A percentile compares a stretch with the other conserved stretches of the same genome.
phyloP scores from a whole-genome alignment of 1,140 invertebrate species.

The Bombus polaris region DNA sequence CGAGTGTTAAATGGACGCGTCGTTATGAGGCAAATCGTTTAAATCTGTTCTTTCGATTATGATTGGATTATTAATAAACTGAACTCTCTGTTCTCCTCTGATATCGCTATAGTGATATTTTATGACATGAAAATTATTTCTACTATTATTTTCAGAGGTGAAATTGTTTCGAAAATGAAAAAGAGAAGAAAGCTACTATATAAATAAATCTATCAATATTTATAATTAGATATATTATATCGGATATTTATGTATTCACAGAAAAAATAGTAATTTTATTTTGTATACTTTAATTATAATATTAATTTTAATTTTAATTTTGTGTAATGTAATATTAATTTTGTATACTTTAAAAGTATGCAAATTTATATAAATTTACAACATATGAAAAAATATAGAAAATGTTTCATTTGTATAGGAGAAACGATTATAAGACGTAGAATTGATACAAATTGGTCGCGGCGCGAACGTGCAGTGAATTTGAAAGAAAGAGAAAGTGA shows the following conservation, averaged over 20 bases:
- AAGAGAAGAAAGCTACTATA: neutral
- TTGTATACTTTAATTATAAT: too few species aligned
- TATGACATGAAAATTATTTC: neutral
- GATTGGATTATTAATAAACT: neutral
- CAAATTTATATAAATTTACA: too few species aligned
- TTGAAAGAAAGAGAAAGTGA: conserved; percentile 46
- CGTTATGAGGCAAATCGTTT: neutral
- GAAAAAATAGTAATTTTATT: too few species aligned
- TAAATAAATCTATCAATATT: neutral
- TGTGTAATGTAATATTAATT: too few species aligned
- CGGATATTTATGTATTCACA: too few species aligned
- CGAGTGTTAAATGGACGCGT: neutral
- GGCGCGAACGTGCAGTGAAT: conserved; percentile 11
- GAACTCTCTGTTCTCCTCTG: neutral
- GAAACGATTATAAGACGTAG: neutral
- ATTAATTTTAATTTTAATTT: too few species aligned
- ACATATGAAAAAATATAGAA: too few species aligned
- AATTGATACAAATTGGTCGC: neutral
- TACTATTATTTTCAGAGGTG: neutral
- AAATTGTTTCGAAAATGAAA: neutral
- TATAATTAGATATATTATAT: too few species aligned
- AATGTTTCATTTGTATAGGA: neutral
- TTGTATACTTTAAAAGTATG: too few species aligned
- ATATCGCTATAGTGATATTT: neutral
- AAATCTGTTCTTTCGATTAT: neutral